phyloP scores from a whole-genome alignment of 1,140 invertebrate genomes.

The Hesperophylax magnus region DNA sequence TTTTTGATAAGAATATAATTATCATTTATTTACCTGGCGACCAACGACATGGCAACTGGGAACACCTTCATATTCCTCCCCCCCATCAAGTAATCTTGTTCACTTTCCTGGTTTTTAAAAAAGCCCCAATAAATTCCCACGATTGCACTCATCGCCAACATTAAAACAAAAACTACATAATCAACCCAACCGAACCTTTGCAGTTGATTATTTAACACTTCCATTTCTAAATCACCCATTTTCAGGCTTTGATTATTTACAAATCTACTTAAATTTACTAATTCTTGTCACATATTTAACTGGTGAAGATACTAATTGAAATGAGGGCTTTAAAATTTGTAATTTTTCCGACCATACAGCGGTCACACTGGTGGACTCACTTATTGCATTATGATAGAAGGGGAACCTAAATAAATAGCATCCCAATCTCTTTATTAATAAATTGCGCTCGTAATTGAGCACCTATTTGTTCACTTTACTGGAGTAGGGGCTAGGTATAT shows the following conservation, averaged over 20 bases:
- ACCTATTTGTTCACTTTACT: conserved; percentile 36
- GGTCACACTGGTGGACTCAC: conserved; percentile 33
- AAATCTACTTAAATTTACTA: no score
- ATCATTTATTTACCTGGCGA: conserved; percentile 74
- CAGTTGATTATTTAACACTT: conserved; percentile 60
- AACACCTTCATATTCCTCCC: conserved; percentile 84
- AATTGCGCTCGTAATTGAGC: conserved; percentile 51
- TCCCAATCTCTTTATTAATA: conserved; percentile 55
- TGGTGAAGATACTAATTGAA: no score
- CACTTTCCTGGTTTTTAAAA: conserved; percentile 73
- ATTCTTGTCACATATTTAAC: no score
- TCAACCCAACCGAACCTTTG: conserved; percentile 77
- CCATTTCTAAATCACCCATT: conserved; percentile 44
- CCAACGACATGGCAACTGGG: conserved; percentile 83
- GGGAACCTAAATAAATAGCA: conserved; percentile 53
- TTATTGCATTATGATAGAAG: conserved; percentile 48
- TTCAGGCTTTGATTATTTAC: not conserved
- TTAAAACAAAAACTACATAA: conserved; percentile 79
- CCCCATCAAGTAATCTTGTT: conserved; percentile 83
- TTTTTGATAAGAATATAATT: no score
- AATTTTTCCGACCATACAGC: conserved; percentile 10
- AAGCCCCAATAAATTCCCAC: conserved; percentile 82
- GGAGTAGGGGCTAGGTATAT: not conserved
- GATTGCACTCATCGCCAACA: conserved; percentile 78
- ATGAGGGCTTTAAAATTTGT: not conserved